Conservation (phyloP, 2,797 vertebrate genomes). For the Threskiornis aethiopicus region DNA sequence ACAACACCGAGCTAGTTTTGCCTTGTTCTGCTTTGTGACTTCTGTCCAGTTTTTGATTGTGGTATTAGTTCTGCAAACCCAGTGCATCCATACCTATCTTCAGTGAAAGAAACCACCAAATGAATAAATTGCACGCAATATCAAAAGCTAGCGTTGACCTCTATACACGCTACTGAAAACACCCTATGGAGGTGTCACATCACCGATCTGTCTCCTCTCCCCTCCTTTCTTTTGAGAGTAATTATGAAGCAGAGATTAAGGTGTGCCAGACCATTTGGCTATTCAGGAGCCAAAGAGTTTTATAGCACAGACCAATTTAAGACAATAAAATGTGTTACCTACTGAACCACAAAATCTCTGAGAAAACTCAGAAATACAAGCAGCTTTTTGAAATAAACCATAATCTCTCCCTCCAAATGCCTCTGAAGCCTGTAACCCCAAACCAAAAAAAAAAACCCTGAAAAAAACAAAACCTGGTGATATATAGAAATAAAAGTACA, state of each 20-base stretch:
- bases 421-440: not conserved
- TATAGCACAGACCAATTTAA: not conserved
- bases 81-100: not conserved
- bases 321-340: not conserved
- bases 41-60: not conserved
- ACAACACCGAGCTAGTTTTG: accelerated
- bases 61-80: not conserved
- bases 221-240: not conserved
- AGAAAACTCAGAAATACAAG: not conserved
- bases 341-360: not conserved
- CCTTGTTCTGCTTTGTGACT: not conserved
- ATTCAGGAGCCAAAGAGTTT: not conserved
- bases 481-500: slow-evolving; percentile 43
- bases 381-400: not conserved
- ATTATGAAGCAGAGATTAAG: not conserved
- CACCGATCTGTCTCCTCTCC: not conserved
- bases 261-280: not conserved
- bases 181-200: accelerated
- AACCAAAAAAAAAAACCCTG: not conserved
- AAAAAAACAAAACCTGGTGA: not conserved
- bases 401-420: not conserved
- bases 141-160: not conserved
- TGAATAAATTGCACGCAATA: not conserved
- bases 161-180: not conserved
- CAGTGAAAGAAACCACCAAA: not conserved